These are phyloP conservation scores for Adelges cooleyi DNA, from an alignment of 1,140 invertebrate genomes.

Conservation along the genomic window DNA sequence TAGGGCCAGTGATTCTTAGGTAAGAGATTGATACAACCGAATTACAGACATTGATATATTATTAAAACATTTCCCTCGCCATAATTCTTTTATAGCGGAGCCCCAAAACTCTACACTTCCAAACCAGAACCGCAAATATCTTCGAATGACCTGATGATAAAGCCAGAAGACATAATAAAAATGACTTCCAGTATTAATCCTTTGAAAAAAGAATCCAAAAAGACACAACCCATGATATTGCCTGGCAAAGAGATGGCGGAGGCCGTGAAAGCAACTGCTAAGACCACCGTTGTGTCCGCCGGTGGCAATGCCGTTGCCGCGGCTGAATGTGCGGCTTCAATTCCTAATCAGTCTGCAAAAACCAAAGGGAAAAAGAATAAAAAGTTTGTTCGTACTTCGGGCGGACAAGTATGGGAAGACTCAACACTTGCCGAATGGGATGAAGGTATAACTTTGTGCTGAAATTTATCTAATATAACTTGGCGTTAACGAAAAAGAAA, in stretches of 20 bases:
- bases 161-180: conserved; percentile 25
- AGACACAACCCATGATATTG: conserved; percentile 24
- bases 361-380: conserved; percentile 42
- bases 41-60: not conserved
- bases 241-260: conserved; percentile 33
- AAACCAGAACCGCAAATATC: conserved; percentile 31
- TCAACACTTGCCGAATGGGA: conserved; percentile 82
- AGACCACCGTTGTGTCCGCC: conserved; percentile 43
- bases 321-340: conserved; percentile 30
- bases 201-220: conserved; percentile 29
- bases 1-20: conserved; percentile 22
- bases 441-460: conserved; percentile 44
- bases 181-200: conserved; percentile 23
- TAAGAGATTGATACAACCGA: not conserved
- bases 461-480: too few species aligned
- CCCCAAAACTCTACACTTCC: conserved; percentile 36
- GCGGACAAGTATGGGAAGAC: conserved; percentile 91
- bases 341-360: conserved; percentile 34
- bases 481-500: not conserved
- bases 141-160: conserved; percentile 13
- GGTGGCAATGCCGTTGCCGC: conserved; percentile 37
- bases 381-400: conserved; percentile 64
- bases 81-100: conserved; percentile 34
- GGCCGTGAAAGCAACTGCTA: conserved; percentile 34
- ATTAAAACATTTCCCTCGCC: too few species aligned